Percentiles rank a stretch among this genome's conserved stretches.
phyloP scores from a whole-genome alignment of 2,113 vertebrate genomes.

The Tragelaphus imberbis region DNA sequence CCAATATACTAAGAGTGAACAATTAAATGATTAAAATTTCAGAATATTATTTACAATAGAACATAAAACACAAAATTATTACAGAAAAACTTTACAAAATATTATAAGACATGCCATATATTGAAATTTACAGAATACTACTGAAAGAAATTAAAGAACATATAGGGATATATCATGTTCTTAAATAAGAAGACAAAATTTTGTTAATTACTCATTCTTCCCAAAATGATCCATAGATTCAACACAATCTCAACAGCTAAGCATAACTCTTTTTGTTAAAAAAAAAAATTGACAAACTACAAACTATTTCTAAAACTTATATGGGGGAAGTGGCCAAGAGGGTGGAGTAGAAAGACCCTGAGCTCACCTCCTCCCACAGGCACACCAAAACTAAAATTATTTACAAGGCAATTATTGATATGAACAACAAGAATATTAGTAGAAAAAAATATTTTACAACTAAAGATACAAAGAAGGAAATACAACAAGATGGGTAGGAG shows the following conservation, averaged over 20 bases:
- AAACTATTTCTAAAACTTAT: neutral
- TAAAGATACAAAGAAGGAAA: neutral
- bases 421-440: neutral
- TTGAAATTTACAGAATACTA: neutral
- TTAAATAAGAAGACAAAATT: neutral
- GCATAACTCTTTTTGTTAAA: neutral
- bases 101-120: neutral
- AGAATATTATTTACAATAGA: neutral
- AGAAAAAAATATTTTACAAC: neutral
- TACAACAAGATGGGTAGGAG: neutral
- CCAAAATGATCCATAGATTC: neutral
- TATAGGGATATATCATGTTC: neutral
- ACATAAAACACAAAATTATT: neutral
- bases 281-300: neutral
- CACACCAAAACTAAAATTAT: neutral
- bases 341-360: neutral
- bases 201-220: neutral
- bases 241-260: neutral
- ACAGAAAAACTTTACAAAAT: neutral
- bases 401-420: neutral
- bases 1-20: neutral
- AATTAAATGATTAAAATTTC: neutral
- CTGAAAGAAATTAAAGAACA: neutral
- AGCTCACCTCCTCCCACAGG: neutral
- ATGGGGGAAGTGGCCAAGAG: neutral